These are phyloP conservation scores for Uloborus diversus DNA, from an alignment of 1,140 invertebrate species.

Conservation along the genomic window DNA sequence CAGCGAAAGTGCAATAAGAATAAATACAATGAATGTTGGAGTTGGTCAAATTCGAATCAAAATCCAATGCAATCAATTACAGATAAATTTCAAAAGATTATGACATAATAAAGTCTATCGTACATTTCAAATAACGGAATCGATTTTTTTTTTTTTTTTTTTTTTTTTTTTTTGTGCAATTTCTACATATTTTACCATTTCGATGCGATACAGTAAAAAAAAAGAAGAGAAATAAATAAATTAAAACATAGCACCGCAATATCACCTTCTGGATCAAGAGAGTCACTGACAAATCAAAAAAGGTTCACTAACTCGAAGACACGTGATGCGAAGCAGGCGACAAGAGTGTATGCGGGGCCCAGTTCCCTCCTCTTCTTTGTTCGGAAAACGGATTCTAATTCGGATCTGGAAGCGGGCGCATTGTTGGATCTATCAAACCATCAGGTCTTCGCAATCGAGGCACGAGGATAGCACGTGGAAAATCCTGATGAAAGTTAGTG, in stretches of 20 bases:
- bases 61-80: no score
- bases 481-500: no score
- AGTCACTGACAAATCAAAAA: slow-evolving; percentile 17
- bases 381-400: neutral
- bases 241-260: neutral
- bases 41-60: no score
- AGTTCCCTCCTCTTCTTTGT: slow-evolving; percentile 16
- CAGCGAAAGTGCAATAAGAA: no score
- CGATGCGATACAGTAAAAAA: neutral
- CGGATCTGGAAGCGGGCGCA: slow-evolving; percentile 7
- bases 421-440: neutral
- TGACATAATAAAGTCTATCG: no score
- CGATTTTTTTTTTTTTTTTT: no score
- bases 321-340: neutral
- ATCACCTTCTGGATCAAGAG: slow-evolving; percentile 23
- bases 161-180: no score
- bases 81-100: no score
- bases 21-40: no score
- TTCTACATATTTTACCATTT: no score
- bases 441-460: neutral
- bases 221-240: neutral
- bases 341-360: neutral
- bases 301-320: neutral
- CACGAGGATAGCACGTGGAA: neutral
- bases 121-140: no score